These are phyloP conservation scores for Apistogramma diplotaenia DNA, from an alignment of 2,113 vertebrate genomes.

Conservation along the genomic window DNA sequence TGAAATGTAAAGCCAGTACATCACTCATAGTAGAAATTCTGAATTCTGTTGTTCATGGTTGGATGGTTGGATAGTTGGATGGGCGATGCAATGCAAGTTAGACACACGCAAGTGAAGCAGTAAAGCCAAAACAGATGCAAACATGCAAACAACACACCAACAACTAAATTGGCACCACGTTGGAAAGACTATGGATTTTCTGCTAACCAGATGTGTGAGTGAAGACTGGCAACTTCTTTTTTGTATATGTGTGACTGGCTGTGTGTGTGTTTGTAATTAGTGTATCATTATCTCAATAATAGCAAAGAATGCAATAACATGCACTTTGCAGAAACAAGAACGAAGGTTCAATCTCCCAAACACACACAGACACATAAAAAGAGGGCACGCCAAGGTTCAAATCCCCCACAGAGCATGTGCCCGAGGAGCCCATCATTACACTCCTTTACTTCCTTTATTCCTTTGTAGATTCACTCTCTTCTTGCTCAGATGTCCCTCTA, in stretches of 20 bases:
- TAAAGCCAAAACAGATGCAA: neutral
- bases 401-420: conserved; percentile 34
- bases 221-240: neutral
- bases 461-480: neutral
- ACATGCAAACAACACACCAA: neutral
- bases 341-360: neutral
- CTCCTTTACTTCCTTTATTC: neutral
- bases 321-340: conserved; percentile 33
- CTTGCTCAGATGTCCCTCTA: neutral
- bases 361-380: neutral
- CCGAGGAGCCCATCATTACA: conserved; percentile 15
- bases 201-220: conserved; percentile 48
- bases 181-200: conserved; percentile 23
- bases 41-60: too few species aligned
- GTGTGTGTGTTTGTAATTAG: conserved; percentile 59
- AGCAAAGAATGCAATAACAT: conserved; percentile 51
- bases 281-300: conserved; percentile 37
- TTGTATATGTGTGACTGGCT: neutral
- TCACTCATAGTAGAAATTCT: too few species aligned
- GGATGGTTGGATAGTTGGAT: neutral
- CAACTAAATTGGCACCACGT: neutral
- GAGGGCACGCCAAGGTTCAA: neutral
- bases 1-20: too few species aligned
- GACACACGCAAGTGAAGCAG: neutral
- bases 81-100: neutral